Conservation (phyloP, 2,797 vertebrate species). For the Amphiprion clarkii region DNA sequence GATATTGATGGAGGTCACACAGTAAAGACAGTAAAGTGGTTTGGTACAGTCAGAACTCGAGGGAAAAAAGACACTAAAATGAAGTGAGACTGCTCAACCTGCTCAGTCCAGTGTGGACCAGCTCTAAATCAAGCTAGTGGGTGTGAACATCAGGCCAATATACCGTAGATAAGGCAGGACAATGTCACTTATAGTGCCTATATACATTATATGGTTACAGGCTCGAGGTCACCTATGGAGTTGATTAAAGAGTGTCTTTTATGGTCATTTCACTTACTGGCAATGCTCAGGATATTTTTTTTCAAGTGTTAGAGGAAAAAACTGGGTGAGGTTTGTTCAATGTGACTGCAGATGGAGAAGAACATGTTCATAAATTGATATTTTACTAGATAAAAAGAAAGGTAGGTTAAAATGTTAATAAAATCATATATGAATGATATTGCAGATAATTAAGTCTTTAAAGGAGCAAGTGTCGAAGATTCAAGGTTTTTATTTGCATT, state of each 20-base stretch:
- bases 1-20: constrained; percentile 55
- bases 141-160: neutral
- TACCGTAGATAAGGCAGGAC: neutral
- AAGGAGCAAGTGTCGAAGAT: too few relatives aligned
- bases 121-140: constrained; percentile 24
- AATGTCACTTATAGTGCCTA: constrained; percentile 6
- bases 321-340: too few relatives aligned
- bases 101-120: neutral
- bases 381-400: too few relatives aligned
- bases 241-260: constrained; percentile 23
- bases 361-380: too few relatives aligned
- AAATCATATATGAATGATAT: too few relatives aligned
- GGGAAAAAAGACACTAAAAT: neutral
- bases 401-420: too few relatives aligned
- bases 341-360: too few relatives aligned
- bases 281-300: neutral
- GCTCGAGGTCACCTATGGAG: constrained; percentile 2
- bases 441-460: too few relatives aligned
- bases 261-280: constrained; percentile 9
- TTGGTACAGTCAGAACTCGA: constrained; percentile 10
- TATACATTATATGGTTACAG: constrained; percentile 7
- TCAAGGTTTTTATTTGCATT: too few relatives aligned
- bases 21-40: constrained; percentile 20
- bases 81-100: neutral
- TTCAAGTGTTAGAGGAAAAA: too few relatives aligned